phyloP scores from a whole-genome alignment of 2,888 invertebrate species.

The Pristionchus fissidentatus region DNA sequence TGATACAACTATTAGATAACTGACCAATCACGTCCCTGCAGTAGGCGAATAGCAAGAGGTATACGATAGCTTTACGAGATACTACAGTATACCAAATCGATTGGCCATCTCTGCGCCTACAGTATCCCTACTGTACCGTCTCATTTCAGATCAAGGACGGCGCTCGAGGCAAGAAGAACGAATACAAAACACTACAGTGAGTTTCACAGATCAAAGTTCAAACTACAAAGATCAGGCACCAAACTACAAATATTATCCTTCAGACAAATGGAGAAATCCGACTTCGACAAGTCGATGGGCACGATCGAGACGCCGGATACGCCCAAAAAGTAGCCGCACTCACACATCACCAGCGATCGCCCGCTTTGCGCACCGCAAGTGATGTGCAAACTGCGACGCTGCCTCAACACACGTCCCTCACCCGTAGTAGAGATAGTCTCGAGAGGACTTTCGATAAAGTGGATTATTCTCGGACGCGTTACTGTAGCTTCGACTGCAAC shows the following conservation, averaged over 20 bases:
- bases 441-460: neutral
- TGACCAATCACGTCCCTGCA: too few species aligned
- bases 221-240: neutral
- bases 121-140: neutral
- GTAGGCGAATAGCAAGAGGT: too few species aligned
- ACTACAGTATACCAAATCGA: too few species aligned
- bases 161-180: conserved; percentile 28
- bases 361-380: neutral
- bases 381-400: neutral
- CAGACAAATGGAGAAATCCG: conserved; percentile 18
- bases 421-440: neutral
- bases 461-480: conserved; percentile 43
- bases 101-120: neutral
- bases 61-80: too few species aligned
- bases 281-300: conserved; percentile 17
- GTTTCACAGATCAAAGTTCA: neutral
- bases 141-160: conserved; percentile 7
- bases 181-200: conserved; percentile 24
- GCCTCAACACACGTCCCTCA: neutral
- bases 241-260: neutral
- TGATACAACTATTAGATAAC: too few species aligned
- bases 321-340: neutral
- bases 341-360: neutral
- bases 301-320: neutral
- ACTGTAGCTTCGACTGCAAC: too few species aligned